Evolutionary conservation across 2,888 invertebrate genomes (phyloP), one percentile per base, ranked within the genome.

Genomic region (Drosophila fungiperda): DNA sequence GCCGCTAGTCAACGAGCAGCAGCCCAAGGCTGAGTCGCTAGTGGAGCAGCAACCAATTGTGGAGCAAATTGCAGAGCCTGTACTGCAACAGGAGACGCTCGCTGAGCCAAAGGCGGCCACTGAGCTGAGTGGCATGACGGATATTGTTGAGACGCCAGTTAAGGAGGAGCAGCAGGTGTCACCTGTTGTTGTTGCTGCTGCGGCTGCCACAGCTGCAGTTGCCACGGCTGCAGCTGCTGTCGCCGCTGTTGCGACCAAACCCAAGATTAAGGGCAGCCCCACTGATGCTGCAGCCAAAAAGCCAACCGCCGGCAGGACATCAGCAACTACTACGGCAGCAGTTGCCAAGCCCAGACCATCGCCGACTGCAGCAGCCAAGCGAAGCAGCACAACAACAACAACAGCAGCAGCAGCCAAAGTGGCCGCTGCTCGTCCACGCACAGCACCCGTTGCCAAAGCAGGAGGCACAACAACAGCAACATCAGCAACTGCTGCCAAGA

Each of bases 381-480:
- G 59, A 11, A 62, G 11, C 71, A n/a, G 52, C 75, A 23, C 12
- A 50, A 17, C 50, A 32, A 17, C 50, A 26, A 8, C 57, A 15
- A 5, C 55, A 32, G 15, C 69, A 11, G 53, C 78, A 20, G 23
- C 64, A 42, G 26, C 68, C 33, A 88, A 76, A 52, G 12, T 42
- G 49, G 55, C 74, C 20, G 57, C 74, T 15, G 70, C 88, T 60
- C 87, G 90, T 23, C 90, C 91, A 55, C 90, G 91, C 36, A 88
- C 90, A 3, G 90, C 91, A 17, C 90, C 90, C 1, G 66, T 72
- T 26, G 9, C 73, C 35, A 60, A 65, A 11, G 76, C 76, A 76
- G 77, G 17, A 32, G 70, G 62, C n/a, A 78, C 82, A 67, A 20
- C 83, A 36, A 36, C 73, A n/a, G 60, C 78, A 67, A 8, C 79